Conservation (phyloP, 2,113 vertebrate species). For the Potamarius usumacintae region DNA sequence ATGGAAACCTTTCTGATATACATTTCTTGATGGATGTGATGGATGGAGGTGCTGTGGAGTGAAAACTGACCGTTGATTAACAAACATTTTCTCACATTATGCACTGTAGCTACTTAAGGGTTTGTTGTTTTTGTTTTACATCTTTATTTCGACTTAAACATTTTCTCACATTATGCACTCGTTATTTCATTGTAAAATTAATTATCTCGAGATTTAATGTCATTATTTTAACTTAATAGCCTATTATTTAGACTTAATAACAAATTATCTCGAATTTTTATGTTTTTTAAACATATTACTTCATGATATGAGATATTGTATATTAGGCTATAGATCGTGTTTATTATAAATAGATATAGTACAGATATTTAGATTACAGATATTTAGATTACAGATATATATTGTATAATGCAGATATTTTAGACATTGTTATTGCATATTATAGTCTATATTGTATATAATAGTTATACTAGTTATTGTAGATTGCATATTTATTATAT, state of each 20-base stretch:
- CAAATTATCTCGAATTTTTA: too few relatives aligned
- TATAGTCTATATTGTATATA: too few relatives aligned
- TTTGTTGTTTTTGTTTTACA: neutral
- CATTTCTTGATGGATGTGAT: neutral
- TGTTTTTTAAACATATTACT: neutral
- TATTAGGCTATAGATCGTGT: too few relatives aligned
- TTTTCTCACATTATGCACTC: neutral
- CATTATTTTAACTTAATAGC: neutral
- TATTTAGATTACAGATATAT: too few relatives aligned
- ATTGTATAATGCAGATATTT: too few relatives aligned
- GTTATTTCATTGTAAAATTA: neutral
- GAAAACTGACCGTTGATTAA: neutral
- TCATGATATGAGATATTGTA: too few relatives aligned
- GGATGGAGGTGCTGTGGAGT: neutral
- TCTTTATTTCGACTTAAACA: neutral
- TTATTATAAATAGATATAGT: too few relatives aligned
- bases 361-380: too few relatives aligned
- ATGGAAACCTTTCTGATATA: neutral
- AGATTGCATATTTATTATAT: too few relatives aligned
- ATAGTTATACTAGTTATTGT: too few relatives aligned
- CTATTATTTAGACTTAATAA: neutral
- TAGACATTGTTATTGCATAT: too few relatives aligned
- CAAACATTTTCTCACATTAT: neutral
- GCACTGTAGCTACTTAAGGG: neutral
- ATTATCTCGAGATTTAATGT: neutral